Conservation (phyloP, 2,113 vertebrate genomes). For the Paradoxurus hermaphroditus region DNA sequence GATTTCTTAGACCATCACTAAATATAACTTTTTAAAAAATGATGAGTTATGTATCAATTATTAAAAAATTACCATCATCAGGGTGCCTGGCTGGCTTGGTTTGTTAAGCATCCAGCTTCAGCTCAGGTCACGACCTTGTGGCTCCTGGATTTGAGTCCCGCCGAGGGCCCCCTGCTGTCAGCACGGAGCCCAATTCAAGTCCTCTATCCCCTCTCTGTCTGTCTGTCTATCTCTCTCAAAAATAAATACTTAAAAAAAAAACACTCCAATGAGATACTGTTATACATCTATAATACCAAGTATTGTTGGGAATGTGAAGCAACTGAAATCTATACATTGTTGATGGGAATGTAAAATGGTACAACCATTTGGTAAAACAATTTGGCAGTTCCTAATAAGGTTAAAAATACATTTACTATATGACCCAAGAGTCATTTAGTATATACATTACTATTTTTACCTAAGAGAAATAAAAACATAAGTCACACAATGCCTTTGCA, state of each 20-base stretch:
- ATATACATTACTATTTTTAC: not conserved
- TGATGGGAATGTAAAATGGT: not conserved
- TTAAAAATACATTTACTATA: not conserved
- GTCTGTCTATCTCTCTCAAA: too few relatives aligned
- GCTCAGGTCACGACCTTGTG: not conserved
- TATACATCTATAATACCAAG: not conserved
- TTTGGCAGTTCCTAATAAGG: not conserved
- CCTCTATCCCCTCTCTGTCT: too few relatives aligned
- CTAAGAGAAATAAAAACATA: not conserved
- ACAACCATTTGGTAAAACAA: not conserved
- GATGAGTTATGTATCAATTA: not conserved
- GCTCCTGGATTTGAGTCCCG: not conserved
- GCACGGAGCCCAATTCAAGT: too few relatives aligned
- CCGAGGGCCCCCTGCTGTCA: too few relatives aligned
- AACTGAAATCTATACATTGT: not conserved
- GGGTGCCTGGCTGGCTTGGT: not conserved
- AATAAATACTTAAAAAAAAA: not conserved
- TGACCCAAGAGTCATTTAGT: not conserved
- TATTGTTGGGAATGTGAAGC: not conserved
- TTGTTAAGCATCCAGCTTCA: not conserved
- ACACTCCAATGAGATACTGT: not conserved
- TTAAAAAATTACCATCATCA: not conserved
- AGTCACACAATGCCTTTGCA: not conserved
- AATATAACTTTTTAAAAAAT: not conserved
- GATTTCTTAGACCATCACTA: not conserved